These are phyloP conservation scores for Sphyrna mokarran DNA, from an alignment of 2,113 vertebrate species.

Conservation along the genomic window DNA sequence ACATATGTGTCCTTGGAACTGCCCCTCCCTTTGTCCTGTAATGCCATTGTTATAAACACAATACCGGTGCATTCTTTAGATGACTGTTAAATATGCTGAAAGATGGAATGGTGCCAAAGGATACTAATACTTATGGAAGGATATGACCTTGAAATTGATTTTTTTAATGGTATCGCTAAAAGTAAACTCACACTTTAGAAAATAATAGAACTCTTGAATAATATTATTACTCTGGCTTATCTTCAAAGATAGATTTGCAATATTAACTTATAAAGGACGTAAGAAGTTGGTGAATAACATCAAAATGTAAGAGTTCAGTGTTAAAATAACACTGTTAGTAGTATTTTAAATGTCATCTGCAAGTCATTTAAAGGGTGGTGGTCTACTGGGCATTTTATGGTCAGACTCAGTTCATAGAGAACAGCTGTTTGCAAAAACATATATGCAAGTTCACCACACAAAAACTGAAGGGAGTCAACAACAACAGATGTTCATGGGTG, in stretches of 20 bases:
- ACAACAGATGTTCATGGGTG: neutral
- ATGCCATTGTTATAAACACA: neutral
- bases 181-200: neutral
- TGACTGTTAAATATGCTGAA: neutral
- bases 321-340: neutral
- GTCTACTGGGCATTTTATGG: neutral
- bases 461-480: neutral
- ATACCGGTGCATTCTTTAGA: neutral
- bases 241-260: neutral
- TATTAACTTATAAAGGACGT: neutral
- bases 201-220: neutral
- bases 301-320: neutral
- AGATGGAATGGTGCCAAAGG: neutral
- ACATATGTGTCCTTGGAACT: neutral
- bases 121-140: neutral
- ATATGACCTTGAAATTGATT: neutral
- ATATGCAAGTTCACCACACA: neutral
- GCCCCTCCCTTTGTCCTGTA: neutral
- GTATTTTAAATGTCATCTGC: neutral
- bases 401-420: neutral
- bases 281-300: neutral
- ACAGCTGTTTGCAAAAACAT: neutral
- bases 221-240: slow-evolving; percentile 12
- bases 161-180: neutral
- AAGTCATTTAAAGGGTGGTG: slow-evolving; percentile 29